A percentile compares a stretch with the other conserved stretches of the same genome.
These are phyloP conservation scores for Odocoileus virginianus DNA, from an alignment of 2,113 vertebrate genomes.

Conservation along the genomic window DNA sequence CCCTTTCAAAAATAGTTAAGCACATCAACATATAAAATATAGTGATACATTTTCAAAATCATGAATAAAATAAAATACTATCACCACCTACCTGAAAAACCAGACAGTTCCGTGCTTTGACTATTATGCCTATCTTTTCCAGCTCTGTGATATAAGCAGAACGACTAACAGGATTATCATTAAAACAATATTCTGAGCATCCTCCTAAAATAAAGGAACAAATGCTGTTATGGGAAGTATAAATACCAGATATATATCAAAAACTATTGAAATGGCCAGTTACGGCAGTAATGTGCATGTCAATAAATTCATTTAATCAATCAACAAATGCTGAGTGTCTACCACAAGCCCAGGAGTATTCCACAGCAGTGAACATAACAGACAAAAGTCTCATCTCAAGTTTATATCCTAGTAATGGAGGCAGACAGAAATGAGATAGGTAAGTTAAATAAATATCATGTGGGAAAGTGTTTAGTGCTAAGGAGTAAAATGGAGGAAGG, in stretches of 20 bases:
- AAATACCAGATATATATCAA: neutral
- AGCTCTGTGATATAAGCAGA: constrained; percentile 84
- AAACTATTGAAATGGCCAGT: neutral
- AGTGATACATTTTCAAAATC: neutral
- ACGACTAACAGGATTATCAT: constrained; percentile 80
- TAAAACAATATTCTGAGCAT: constrained; percentile 86
- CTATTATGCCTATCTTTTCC: constrained; percentile 88
- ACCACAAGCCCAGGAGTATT: neutral
- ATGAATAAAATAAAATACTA: neutral
- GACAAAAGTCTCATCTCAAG: neutral
- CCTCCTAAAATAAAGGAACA: constrained; percentile 77
- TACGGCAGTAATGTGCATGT: neutral
- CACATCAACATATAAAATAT: neutral
- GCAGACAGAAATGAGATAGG: neutral
- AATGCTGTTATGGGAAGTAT: neutral
- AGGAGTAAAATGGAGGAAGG: neutral
- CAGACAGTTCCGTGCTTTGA: constrained; percentile 91
- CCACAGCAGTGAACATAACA: neutral
- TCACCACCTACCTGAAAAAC: constrained; percentile 92
- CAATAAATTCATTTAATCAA: neutral
- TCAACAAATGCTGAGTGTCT: neutral
- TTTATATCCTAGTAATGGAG: neutral
- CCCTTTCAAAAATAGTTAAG: constrained; percentile 82
- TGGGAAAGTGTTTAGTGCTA: neutral
- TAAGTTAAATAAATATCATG: neutral